Evolutionary conservation across 2,113 vertebrate genomes (phyloP), one percentile per base, ranked within the genome.

Genomic region (Scomber scombrus): DNA sequence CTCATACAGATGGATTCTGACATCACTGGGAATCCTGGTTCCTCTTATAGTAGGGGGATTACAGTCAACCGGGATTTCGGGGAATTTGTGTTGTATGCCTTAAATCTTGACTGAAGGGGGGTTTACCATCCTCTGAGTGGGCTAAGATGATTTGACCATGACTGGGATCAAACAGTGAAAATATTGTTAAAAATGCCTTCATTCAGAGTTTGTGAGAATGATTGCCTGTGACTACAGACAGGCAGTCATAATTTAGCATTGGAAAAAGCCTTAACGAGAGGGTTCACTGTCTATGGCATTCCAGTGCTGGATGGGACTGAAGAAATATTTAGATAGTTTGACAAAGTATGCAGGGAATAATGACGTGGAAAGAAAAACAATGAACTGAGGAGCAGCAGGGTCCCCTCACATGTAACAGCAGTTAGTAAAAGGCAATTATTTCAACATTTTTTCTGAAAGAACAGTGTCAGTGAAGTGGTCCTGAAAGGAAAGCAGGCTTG

Each of bases 91-190:
- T 73, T 84, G 85, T 93, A 93, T 75, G 77, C 74, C 71, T 60
- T 81, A 93, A 90, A 91, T 90, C 91, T 85, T 76, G 85, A 88
- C 85, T 87, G 50, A 90, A 91, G 88, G 89, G 91, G 91, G 85
- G 71, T 93, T 89, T 96, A 89, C 40, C 16, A 54, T 82, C 71
- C 29, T 75, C 56, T 93, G 78, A 82, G 88, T 60, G 15, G 19
- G 56, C 43, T 85, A 81, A 90, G 91, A 93, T 94, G 89, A 92
- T 91, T 89, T 89, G 12, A 50, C 54, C 47, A n/a, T 12, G 26
- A 71, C 78, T 79, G 79, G 77, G 85, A 85, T 88, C 67, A 78
- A 57, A 83, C 57, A 26, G 19, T 31, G 19, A 31, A 87, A 81
- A 69, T 78, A 86, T 89, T 89, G 91, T 94, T 93, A 14, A 77